Base-by-base conservation (phyloP, 1,140 invertebrate genomes). In the Paracyclopina nana region DNA sequence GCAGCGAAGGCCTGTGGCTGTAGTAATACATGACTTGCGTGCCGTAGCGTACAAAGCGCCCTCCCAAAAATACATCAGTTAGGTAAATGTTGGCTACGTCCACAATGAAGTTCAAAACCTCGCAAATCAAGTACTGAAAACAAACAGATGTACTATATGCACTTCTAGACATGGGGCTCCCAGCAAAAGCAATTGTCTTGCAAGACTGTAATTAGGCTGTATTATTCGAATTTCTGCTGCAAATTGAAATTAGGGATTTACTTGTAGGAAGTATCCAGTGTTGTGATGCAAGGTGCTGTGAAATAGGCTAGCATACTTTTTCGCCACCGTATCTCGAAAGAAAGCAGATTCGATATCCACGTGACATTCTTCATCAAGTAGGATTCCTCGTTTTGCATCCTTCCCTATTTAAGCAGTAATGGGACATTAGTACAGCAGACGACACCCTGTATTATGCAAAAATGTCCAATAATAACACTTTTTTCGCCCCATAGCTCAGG, bases 51-150 rank as follows among this genome's bases (percentile, higher is more conserved):
- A 52, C 27, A 29, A 52, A 52, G 4, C 50, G 34, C 11, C 50
- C 50, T n/a, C 50, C 50, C 8, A 52, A 27, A 43, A 52, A 52
- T 11, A 46, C 24, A 22, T 52, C 50, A 6, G 50, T 52, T n/a
- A 52, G 28, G 40, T 46, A 52, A 18, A 52, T 52, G 27, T 43
- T 43, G 11, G 18, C 16, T 12, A 52, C 41, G 30, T 46, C 38
- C 8, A 52, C 27, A 25, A 43, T 14, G 20, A 52, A 52, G 50
- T 52, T 52, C 6, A 52, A 25, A 18, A 52, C 24, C 50, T 52
- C 50, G 43, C 50, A 52, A 9, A 52, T 45, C 12, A 52, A 52
- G 43, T 45, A 52, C 50, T 52, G n/a, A 29, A 46, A 11, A 9
- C 8, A 42, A 42, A 9, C 9, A 42, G 16, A n/a, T n/a, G n/a